phyloP scores from a whole-genome alignment of 2,888 invertebrate genomes.

The Tetramorium bicarinatum region DNA sequence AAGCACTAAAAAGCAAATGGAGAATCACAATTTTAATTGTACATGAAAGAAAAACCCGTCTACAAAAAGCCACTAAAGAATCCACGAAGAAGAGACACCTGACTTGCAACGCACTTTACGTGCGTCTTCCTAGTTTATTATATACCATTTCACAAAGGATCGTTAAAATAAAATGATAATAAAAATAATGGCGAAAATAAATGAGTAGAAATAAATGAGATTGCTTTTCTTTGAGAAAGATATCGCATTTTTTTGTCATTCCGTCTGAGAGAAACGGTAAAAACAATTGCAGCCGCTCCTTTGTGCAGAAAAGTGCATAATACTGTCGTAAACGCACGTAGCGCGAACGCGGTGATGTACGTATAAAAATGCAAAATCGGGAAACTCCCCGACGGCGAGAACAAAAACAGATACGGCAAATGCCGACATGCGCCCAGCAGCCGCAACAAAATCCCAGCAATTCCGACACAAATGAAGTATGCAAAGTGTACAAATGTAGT shows the following conservation, averaged over 20 bases:
- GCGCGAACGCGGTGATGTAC: not conserved
- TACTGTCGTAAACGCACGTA: conserved; percentile 22
- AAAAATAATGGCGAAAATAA: conserved; percentile 19
- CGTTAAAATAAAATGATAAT: not conserved
- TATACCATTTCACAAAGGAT: not conserved
- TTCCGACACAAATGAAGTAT: conserved; percentile 50
- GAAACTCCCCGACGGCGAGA: conserved; percentile 17
- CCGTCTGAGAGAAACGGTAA: not conserved
- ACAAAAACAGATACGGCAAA: conserved; percentile 44
- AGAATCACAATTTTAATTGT: not conserved
- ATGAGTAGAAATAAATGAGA: conserved; percentile 11
- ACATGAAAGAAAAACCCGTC: not conserved
- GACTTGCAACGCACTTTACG: not conserved
- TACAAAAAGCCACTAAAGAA: not conserved
- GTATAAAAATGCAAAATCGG: conserved; percentile 53
- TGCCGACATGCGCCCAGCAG: conserved; percentile 12
- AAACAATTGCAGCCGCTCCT: conserved; percentile 41
- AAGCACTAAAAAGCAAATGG: not conserved
- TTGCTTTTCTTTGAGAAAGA: conserved; percentile 4
- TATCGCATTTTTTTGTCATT: not conserved
- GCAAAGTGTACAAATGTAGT: conserved; percentile 50
- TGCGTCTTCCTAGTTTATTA: not conserved
- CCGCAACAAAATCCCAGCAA: conserved; percentile 55
- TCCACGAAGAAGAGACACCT: not conserved
- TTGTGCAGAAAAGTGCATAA: conserved; percentile 47